Evolutionary conservation across 2,888 invertebrate species (phyloP).

Genomic region (Drosophila emarginata): DNA sequence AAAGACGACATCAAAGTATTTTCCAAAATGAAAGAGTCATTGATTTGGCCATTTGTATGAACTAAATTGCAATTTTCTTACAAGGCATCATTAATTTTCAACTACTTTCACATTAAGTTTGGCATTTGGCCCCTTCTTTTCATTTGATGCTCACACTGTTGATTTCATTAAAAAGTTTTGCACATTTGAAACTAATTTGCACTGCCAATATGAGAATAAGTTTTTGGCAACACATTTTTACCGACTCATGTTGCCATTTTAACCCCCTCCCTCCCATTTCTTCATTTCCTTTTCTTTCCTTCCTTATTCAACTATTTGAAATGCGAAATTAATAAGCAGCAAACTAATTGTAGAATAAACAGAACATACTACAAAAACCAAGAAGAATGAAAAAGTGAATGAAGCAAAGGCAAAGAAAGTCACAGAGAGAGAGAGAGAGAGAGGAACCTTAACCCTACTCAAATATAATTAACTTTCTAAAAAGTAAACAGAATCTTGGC

Average conservation of each 20-base stretch:
- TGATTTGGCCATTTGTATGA: conserved; percentile 17
- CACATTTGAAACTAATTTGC: conserved; percentile 51
- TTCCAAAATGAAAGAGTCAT: conserved; percentile 29
- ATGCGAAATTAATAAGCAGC: conserved; percentile 42
- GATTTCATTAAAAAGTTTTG: conserved; percentile 48
- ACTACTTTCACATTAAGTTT: neutral
- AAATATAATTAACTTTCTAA: conserved; percentile 69
- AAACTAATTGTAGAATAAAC: conserved; percentile 58
- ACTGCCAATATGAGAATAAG: conserved; percentile 31
- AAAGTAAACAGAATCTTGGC: conserved; percentile 66
- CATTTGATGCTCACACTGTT: neutral
- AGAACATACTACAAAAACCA: conserved; percentile 11
- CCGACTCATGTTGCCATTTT: conserved; percentile 15
- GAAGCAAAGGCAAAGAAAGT: too few species aligned
- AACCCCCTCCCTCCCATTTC: too few species aligned
- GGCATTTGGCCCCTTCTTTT: neutral
- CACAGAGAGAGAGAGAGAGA: conserved; percentile 1
- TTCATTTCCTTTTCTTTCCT: too few species aligned
- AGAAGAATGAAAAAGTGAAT: conserved; percentile 1
- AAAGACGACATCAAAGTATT: conserved; percentile 19
- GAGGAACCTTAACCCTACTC: conserved; percentile 22
- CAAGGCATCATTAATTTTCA: conserved; percentile 2
- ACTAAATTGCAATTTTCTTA: conserved; percentile 2
- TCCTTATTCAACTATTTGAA: conserved; percentile 6
- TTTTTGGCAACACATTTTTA: conserved; percentile 41